These are phyloP conservation scores for Vicugna pacos DNA, from an alignment of 2,113 vertebrate genomes.

Conservation along the genomic window DNA sequence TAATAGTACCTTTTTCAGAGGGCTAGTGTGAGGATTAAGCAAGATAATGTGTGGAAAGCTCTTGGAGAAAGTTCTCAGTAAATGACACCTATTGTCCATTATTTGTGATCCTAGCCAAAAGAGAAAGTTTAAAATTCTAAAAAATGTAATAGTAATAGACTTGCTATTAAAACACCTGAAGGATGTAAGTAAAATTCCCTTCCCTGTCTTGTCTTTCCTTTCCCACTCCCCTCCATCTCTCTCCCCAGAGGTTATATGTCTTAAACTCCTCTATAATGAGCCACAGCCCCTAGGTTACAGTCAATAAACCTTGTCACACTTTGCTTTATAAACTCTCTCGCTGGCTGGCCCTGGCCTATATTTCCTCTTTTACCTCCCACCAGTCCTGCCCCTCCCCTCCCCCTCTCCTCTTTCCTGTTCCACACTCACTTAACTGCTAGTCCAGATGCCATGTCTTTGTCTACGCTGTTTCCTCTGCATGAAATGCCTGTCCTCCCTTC, in stretches of 20 bases:
- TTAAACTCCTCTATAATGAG: neutral
- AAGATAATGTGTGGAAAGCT: neutral
- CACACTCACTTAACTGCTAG: neutral
- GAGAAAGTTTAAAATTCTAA: constrained; percentile 6
- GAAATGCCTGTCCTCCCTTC: neutral
- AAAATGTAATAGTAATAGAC: neutral
- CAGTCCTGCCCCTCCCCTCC: accelerated
- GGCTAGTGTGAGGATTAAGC: neutral
- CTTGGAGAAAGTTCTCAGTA: neutral
- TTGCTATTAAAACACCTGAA: neutral
- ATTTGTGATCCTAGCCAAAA: neutral
- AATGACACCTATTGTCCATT: neutral
- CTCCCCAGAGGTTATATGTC: neutral
- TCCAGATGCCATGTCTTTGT: neutral
- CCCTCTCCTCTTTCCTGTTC: neutral
- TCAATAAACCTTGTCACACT: neutral
- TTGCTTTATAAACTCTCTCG: neutral
- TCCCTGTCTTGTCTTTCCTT: neutral
- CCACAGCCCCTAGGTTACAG: neutral
- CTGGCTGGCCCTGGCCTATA: neutral
- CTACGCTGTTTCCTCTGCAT: neutral
- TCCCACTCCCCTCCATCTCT: no score
- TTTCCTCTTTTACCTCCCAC: neutral
- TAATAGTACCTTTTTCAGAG: neutral
- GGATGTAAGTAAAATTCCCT: neutral